Base-by-base conservation (phyloP, 2,888 invertebrate species). In the Dryobotodes eremita region DNA sequence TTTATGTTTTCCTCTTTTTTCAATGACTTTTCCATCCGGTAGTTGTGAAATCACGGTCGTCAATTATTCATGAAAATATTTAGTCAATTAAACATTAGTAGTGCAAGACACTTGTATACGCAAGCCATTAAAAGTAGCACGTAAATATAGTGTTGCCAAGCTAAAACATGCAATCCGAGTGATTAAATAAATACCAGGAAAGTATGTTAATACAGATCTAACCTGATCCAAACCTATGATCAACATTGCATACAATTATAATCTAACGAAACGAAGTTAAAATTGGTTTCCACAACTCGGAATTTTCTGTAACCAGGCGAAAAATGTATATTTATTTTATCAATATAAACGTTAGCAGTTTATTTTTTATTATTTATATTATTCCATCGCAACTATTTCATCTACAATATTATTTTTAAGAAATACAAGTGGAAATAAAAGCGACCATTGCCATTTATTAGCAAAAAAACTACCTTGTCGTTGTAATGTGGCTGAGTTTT, bases 161-260 rank as follows among this genome's bases (percentile, higher is more conserved):
- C 66, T 36, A 75, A 75, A 71, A 80, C 50, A 53, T 70, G 78
- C 70, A 75, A 83, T 79, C 17, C 48, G 26, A 79, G 70, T 71
- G 68, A 88, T 86, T 86, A 64, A 80, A 71, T 80, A 71, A 78
- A 84, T 84, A 71, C 64, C 65, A 69, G 66, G 74, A 57, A 85
- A 78, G 61, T 71, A 61, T 15, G 7, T 36, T 62, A 59, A 20
- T 13, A 62, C 64, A 62, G 68, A 65, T 59, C 55, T 17, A 71
- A 77, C 62, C 65, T 31, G 57, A 23, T 59, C 64, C 59, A 65
- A 64, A 46, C n/a, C 69, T 53, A 31, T 23, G 76, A 71, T 59
- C 66, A 62, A 73, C 72, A 79, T 71, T 62, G 73, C 59, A 55
- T 59, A 69, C 70, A 79, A 85, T 85, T 85, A 87, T 55, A 75